Percentiles rank a stretch among this genome's conserved stretches.
Evolutionary conservation across 2,113 vertebrate genomes (phyloP).

Genomic region (Todiramphus chloris): DNA sequence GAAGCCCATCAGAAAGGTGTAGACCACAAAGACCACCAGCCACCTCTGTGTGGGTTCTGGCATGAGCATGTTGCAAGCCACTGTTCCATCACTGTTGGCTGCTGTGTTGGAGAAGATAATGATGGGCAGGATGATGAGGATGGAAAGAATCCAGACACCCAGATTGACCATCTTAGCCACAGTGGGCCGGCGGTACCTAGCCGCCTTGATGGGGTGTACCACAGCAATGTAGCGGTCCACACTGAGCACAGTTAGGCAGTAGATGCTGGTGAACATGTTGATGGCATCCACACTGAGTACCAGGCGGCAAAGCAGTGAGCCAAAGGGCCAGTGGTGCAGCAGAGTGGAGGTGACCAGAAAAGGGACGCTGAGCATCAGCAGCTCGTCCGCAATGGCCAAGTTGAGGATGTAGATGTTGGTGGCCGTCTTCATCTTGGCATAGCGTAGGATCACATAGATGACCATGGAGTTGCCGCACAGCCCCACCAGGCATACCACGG

Average conservation of each 20-base stretch:
- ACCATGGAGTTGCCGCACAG: conserved; percentile 92
- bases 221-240: conserved; percentile 90
- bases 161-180: conserved; percentile 89
- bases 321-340: conserved; percentile 91
- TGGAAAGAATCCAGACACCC: conserved; percentile 86
- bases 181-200: conserved; percentile 86
- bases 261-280: conserved; percentile 95
- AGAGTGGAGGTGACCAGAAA: conserved; percentile 89
- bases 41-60: conserved; percentile 85
- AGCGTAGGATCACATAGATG: conserved; percentile 91
- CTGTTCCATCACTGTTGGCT: conserved; percentile 85
- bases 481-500: conserved; percentile 88
- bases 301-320: conserved; percentile 86
- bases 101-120: conserved; percentile 87
- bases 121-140: conserved; percentile 88
- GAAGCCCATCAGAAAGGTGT: conserved; percentile 91
- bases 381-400: conserved; percentile 88
- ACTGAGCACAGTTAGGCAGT: conserved; percentile 89
- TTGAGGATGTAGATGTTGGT: conserved; percentile 94
- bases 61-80: conserved; percentile 92
- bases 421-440: conserved; percentile 92
- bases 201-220: conserved; percentile 90
- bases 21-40: conserved; percentile 88
- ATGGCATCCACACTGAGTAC: conserved; percentile 92
- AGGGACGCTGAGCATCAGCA: conserved; percentile 91